Evolutionary conservation across 2,888 invertebrate species (phyloP), one percentile per base, ranked within the genome.

Genomic region (Dryocosmus kuriphilus): DNA sequence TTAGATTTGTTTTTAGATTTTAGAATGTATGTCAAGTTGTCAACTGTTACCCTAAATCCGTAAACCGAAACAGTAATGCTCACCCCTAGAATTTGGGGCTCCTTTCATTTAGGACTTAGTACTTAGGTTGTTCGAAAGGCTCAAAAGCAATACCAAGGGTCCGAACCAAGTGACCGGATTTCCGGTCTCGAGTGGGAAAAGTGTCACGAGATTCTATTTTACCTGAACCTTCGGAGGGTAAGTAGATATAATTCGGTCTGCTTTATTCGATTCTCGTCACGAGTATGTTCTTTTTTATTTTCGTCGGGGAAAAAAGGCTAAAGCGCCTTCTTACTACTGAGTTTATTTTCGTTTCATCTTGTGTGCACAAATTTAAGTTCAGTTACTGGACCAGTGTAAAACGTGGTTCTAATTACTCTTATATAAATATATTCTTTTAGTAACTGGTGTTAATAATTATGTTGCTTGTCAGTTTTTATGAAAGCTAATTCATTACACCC

Each of bases 281-380:
- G 16, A 62, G 8, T 32, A 1, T 1, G 19, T n/a, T 32, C 11
- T 2, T 62, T 62, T 62, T 30, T 30, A 62, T 62, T 62, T 62
- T 11, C 3, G 61, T 32, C 16, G 16, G 2, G n/a, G n/a, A 19
- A 63, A 60, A 63, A 63, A 63, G 19, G 8, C 35, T 11, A n/a
- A 63, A 35, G 62, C 62, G 35, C 62, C n/a, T 62, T 11, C 35
- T 62, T 35, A 62, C 9, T 35, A 9, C 62, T 7, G n/a, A 62
- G 62, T 63, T 63, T 63, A 32, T 63, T 63, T 35, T 32, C n/a
- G 62, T n/a, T 32, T 63, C 11, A 35, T 35, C 11, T 8, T 63
- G 62, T n/a, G 62, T 63, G 32, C 11, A 11, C 5, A n/a, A 62
- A 62, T 63, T 63, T 35, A 63, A 63, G 32, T 19, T 62, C 7